These are phyloP conservation scores for Acanthurus leucopareius DNA, from an alignment of 2,797 vertebrate genomes.

Conservation along the genomic window DNA sequence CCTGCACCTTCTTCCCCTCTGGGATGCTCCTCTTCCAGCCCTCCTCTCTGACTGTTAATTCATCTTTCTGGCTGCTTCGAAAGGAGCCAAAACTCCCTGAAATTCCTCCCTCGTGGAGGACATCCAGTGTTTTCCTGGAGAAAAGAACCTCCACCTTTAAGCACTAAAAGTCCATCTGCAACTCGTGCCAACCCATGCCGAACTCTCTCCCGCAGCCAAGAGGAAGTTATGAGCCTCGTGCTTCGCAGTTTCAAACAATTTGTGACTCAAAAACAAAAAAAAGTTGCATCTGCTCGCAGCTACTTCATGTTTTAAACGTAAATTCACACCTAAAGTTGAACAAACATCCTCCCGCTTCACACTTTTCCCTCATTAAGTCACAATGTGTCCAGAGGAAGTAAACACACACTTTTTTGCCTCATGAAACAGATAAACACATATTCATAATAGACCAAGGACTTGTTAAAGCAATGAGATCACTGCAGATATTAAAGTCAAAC, in stretches of 20 bases:
- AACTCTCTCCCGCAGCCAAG: conserved; percentile 28
- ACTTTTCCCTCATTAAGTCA: conserved; percentile 29
- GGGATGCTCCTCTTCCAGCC: conserved; percentile 1
- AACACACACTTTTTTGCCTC: conserved; percentile 17
- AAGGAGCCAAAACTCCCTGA: conserved; percentile 47
- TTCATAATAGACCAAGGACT: conserved; percentile 29
- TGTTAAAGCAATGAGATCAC: conserved; percentile 25
- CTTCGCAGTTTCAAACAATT: neutral
- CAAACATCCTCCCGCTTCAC: conserved; percentile 14
- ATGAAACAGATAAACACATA: conserved; percentile 24
- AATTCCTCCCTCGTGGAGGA: conserved; percentile 34
- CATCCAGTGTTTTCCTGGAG: conserved; percentile 48
- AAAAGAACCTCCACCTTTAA: conserved; percentile 44
- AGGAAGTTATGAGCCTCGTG: conserved; percentile 25
- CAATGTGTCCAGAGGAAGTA: neutral
- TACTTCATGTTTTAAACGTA: conserved; percentile 8
- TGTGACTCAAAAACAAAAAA: conserved; percentile 24
- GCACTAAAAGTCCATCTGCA: conserved; percentile 42
- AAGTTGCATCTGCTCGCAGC: conserved; percentile 18
- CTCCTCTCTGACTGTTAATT: conserved; percentile 38
- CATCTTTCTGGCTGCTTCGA: conserved; percentile 43
- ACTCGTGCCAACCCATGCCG: conserved; percentile 54
- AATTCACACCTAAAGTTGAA: conserved; percentile 23
- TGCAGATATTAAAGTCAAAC: conserved; percentile 11
- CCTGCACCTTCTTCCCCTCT: conserved; percentile 41